These are phyloP conservation scores for Cairina moschata DNA, from an alignment of 2,113 vertebrate species.

Conservation along the genomic window DNA sequence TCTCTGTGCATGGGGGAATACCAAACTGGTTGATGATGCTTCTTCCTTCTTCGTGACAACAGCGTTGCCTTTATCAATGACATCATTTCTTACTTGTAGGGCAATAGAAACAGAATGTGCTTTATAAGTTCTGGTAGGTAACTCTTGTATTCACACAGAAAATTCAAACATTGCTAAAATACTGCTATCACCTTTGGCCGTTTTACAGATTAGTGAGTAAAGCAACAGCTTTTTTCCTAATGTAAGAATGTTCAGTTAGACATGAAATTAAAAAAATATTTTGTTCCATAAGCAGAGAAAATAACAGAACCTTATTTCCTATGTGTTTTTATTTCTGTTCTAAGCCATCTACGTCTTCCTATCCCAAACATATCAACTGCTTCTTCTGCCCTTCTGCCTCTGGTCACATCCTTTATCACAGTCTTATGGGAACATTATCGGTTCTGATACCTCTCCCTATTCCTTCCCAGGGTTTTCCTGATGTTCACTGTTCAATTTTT, in stretches of 20 bases:
- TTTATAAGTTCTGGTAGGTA: not conserved
- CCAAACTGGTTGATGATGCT: not conserved
- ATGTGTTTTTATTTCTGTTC: not conserved
- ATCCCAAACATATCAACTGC: not conserved
- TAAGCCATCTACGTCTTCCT: not conserved
- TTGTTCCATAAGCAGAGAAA: not conserved
- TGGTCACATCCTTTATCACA: not conserved
- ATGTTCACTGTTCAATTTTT: not conserved
- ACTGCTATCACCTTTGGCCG: not conserved
- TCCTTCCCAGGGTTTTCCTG: not conserved
- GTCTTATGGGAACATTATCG: not conserved
- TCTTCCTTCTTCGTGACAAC: not conserved
- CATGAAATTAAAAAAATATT: not conserved
- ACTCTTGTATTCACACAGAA: not conserved
- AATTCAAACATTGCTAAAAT: not conserved
- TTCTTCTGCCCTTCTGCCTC: not conserved
- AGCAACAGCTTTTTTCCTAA: not conserved
- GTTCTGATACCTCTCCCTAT: not conserved
- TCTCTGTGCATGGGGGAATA: not conserved
- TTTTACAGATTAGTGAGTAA: not conserved
- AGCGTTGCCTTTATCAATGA: not conserved
- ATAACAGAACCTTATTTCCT: not conserved
- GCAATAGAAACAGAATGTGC: not conserved
- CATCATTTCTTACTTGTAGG: not conserved
- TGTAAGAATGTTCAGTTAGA: not conserved